Base-by-base conservation (phyloP, 2,113 vertebrate genomes). In the Tachysurus vachellii region DNA sequence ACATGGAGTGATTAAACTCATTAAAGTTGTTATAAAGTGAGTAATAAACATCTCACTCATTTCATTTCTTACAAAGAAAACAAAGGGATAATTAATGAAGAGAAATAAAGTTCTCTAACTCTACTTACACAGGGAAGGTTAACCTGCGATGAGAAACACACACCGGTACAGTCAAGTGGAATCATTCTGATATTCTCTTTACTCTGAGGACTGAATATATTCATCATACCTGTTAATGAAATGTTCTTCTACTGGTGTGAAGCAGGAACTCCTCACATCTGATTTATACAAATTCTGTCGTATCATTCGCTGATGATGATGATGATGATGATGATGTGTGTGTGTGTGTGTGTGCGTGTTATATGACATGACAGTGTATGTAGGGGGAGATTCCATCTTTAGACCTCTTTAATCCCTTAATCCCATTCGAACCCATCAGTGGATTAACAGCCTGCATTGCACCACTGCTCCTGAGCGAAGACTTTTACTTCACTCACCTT, bases 361-460 rank as follows among this genome's bases (percentile, higher is more conserved):
- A n/a, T n/a, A n/a, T 16, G 8, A 31, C 19, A 16, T 36, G 66
- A 73, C 19, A 12, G 19, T 44, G 70, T 42, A 16, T 80, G 56
- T 81, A 23, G 28, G 44, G 19, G 1, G 3, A 59, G 28, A 31
- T 19, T 42, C 19, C 0, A 9, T 44, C 56, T 42, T 42, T 11
- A 61, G 54, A 61, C 56, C 36, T 81, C 31, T 44, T 57, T 56
- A 80, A 80, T 80, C 77, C 53, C n/a, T 31, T 79, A 50, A 79
- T 79, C 53, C 28, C 53, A 57, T 57, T 80, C 17, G 10, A 80
- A 80, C 53, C 53, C 77, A 36, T 80, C 54, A 80, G 77, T 1
- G 53, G 53, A 61, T 81, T 59, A 23, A 44, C 77, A 2, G 16
- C 9, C 17, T 3, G 31, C 16, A 44, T 19, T 31, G 23, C 23